Evolutionary conservation across 2,888 invertebrate genomes (phyloP), one percentile per base, ranked within the genome.

Genomic region (Drosophila prolongata): DNA sequence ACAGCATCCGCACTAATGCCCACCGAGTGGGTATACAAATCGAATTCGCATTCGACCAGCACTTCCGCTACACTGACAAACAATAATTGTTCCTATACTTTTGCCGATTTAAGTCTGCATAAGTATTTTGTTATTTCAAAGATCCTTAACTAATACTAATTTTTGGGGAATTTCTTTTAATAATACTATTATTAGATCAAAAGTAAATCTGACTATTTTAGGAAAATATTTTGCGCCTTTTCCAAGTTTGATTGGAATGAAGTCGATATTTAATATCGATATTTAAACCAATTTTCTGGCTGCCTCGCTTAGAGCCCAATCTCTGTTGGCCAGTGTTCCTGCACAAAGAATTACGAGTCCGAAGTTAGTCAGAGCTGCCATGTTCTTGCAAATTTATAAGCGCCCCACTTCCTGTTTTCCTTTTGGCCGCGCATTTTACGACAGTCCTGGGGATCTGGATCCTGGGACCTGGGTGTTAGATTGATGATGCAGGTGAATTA

Each of bases 401-500:
- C 75, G 50, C 60, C 64, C 56, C 66, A 55, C 65, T 65, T 75
- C 65, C 75, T 53, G 66, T 66, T 62, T 62, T 71, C 61, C 57
- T 44, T 53, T 38, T 55, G 49, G 65, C 56, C 61, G 71, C 57
- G 59, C 53, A 54, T 50, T 76, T 61, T 65, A 50, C 53, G 70
- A 66, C 35, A 19, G 68, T 13, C 19, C 16, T 16, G 40, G 59
- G 47, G 24, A 38, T 10, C 19, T 11, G 47, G 0, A 42, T n/a
- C n/a, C 42, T 30, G 16, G 19, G 16, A 19, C 52, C 37, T 50
- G 37, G 38, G 65, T 54, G 74, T 64, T 66, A 74, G 79, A 85
- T 83, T 82, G 86, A 83, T 83, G 86, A 73, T 75, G 71, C 82
- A 70, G 79, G 86, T 77, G 73, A 79, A 82, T 85, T 85, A 79